These are phyloP conservation scores for Donacobius atricapilla DNA, from an alignment of 2,113 vertebrate genomes.

Conservation along the genomic window DNA sequence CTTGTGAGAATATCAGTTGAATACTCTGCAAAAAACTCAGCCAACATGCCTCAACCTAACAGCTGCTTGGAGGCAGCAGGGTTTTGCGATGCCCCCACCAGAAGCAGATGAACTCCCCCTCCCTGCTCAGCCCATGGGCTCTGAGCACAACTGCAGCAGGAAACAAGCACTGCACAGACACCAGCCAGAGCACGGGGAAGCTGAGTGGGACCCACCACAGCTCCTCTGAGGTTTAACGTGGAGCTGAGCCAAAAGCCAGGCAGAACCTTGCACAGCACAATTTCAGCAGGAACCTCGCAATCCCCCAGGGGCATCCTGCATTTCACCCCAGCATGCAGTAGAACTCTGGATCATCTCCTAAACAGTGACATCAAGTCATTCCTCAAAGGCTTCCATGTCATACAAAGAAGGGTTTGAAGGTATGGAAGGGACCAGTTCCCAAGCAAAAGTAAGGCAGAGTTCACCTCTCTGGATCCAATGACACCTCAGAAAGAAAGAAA, in stretches of 20 bases:
- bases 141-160: not conserved
- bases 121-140: not conserved
- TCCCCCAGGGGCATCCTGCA: not conserved
- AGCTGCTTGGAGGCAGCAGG: not conserved
- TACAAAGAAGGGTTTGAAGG: not conserved
- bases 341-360: not conserved
- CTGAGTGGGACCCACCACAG: not conserved
- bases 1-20: fast-evolving
- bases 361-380: fast-evolving
- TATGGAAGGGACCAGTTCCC: not conserved
- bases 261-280: not conserved
- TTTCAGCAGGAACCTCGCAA: not conserved
- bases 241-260: not conserved
- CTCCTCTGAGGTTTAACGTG: not conserved
- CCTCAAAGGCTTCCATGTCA: not conserved
- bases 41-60: not conserved
- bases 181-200: not conserved
- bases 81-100: not conserved
- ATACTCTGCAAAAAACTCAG: not conserved
- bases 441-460: not conserved
- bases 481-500: not conserved
- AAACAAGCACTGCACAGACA: not conserved
- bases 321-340: not conserved
- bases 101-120: not conserved
- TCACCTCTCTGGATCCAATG: not conserved